Conservation (phyloP, 2,113 vertebrate species). For the Todiramphus chloris region DNA sequence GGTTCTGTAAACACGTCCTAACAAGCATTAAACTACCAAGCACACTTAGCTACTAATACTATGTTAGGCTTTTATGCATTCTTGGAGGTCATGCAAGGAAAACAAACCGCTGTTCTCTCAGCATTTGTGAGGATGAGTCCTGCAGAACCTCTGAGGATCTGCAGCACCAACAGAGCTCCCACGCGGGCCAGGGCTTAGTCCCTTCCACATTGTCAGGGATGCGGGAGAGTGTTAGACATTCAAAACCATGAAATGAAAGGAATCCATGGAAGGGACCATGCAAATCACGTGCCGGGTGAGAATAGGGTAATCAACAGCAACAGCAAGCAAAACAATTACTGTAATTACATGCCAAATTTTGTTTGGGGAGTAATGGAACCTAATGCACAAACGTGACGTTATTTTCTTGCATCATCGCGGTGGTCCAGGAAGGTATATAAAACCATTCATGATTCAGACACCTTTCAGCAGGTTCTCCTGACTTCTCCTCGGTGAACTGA, state of each 20-base stretch:
- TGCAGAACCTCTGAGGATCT: not conserved
- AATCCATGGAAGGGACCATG: not conserved
- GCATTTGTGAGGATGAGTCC: not conserved
- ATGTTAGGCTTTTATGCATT: not conserved
- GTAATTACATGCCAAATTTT: constrained; percentile 49
- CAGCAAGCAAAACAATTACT: constrained; percentile 43
- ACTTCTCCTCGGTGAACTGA: constrained; percentile 51
- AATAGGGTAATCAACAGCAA: constrained; percentile 35
- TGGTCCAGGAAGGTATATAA: constrained; percentile 61
- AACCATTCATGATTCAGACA: constrained; percentile 41
- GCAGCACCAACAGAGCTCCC: not conserved
- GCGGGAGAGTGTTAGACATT: not conserved
- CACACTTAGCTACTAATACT: not conserved
- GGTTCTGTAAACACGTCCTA: not conserved
- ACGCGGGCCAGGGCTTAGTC: fast-evolving
- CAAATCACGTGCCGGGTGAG: not conserved
- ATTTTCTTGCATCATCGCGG: constrained; percentile 65
- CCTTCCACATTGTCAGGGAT: fast-evolving
- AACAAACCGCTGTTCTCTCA: not conserved
- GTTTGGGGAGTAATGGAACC: constrained; percentile 56
- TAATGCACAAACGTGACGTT: constrained; percentile 60
- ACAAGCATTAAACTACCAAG: not conserved
- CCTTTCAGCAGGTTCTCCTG: constrained; percentile 46
- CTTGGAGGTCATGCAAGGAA: not conserved
- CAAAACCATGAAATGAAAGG: constrained; percentile 6